Evolutionary conservation across 1,140 invertebrate genomes (phyloP).

Genomic region (Zaprionus tsacasi): DNA sequence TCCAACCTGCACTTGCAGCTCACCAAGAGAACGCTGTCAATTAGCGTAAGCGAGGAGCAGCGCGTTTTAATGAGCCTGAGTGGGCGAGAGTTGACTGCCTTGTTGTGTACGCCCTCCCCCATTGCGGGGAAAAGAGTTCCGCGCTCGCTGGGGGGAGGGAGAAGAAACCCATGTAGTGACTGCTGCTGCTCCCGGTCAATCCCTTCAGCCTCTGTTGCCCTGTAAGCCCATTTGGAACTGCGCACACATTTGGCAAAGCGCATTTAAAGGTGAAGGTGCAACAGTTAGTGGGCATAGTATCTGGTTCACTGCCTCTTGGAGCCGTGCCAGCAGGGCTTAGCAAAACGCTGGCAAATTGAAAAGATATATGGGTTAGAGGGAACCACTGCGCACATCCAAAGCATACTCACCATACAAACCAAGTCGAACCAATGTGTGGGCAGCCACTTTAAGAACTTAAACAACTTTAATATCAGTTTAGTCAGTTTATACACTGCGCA

Average conservation of each 20-base stretch:
- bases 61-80: constrained; percentile 23
- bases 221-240: constrained; percentile 72
- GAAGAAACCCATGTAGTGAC: constrained; percentile 61
- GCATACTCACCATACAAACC: constrained; percentile 1
- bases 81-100: background rate
- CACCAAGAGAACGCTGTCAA: constrained; percentile 43
- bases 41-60: constrained; percentile 49
- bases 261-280: constrained; percentile 77
- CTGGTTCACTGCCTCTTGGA: constrained; percentile 54
- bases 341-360: constrained; percentile 53
- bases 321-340: constrained; percentile 45
- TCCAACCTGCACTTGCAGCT: constrained; percentile 23
- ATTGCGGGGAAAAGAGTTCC: too few relatives aligned
- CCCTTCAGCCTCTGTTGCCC: constrained; percentile 16
- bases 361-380: constrained; percentile 53
- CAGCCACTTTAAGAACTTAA: constrained; percentile 12
- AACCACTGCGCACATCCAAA: constrained; percentile 4
- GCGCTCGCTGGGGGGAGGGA: background rate
- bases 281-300: constrained; percentile 63
- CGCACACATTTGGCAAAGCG: constrained; percentile 78
- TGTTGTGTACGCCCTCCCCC: background rate
- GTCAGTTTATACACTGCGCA: constrained; percentile 13
- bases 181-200: background rate
- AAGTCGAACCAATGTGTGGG: constrained; percentile 16
- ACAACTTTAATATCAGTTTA: constrained; percentile 44